Evolutionary conservation across 2,888 invertebrate species (phyloP).

Genomic region (Napeogenes sylphis): DNA sequence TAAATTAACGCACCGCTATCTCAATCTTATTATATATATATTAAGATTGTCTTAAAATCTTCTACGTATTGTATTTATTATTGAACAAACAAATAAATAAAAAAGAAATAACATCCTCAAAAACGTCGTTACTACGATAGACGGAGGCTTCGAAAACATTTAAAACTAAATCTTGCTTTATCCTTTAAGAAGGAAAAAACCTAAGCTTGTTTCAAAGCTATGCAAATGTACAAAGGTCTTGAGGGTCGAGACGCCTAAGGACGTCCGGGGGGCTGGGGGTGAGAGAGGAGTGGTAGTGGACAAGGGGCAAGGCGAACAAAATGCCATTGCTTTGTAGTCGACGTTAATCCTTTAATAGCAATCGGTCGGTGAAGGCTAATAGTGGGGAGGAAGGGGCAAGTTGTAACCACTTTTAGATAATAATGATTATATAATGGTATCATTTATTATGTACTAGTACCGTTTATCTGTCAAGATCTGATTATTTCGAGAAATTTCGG

Average conservation of each 20-base stretch:
- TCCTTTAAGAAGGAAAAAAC: constrained; percentile 70
- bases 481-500: no score
- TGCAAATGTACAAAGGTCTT: constrained; percentile 75
- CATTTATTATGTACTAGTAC: no score
- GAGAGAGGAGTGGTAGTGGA: constrained; percentile 45
- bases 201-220: constrained; percentile 68
- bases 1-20: no score
- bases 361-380: constrained; percentile 49
- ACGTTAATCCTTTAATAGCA: constrained; percentile 74
- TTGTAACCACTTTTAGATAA: constrained; percentile 9
- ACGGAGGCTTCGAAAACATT: constrained; percentile 11
- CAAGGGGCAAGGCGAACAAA: constrained; percentile 69
- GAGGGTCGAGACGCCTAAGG: constrained; percentile 51
- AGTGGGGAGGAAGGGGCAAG: constrained; percentile 18
- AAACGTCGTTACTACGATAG: not conserved
- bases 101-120: not conserved
- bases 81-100: not conserved
- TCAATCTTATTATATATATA: no score
- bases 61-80: constrained; percentile 12
- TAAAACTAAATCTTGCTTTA: constrained; percentile 45
- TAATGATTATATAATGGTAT: no score
- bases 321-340: constrained; percentile 70
- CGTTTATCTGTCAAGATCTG: no score
- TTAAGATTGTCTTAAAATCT: no score
- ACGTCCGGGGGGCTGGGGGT: constrained; percentile 35